Evolutionary conservation across 2,888 invertebrate species (phyloP).

Genomic region (Mylabris sibirica): DNA sequence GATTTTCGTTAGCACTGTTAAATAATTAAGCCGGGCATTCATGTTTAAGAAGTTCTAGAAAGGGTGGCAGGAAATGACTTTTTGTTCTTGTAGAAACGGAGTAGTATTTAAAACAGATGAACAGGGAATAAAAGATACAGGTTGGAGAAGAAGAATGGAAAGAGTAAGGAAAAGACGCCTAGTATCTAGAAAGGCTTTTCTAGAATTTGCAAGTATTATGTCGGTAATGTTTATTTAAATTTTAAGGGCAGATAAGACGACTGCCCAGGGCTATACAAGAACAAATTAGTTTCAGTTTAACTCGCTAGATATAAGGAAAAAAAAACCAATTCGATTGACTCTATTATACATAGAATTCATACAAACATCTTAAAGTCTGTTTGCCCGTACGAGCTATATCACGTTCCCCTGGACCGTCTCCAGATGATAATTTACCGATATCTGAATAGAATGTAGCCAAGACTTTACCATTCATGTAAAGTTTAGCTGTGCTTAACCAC

Average conservation of each 20-base stretch:
- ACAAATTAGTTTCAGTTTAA: neutral
- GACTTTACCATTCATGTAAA: constrained; percentile 19
- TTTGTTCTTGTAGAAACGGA: neutral
- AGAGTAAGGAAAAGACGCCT: neutral
- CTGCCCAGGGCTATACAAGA: neutral
- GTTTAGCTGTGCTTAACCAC: constrained; percentile 21
- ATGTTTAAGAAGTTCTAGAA: neutral
- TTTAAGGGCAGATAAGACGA: constrained; percentile 13
- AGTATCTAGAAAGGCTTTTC: constrained; percentile 32
- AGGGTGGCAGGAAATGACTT: neutral
- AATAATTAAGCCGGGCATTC: neutral
- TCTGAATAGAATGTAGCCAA: neutral
- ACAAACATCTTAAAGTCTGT: neutral
- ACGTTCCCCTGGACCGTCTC: constrained; percentile 1
- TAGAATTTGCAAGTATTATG: constrained; percentile 42
- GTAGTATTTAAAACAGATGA: neutral
- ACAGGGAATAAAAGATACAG: neutral
- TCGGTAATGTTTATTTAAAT: constrained; percentile 34
- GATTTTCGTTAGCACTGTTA: neutral
- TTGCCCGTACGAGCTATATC: neutral
- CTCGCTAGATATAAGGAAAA: neutral
- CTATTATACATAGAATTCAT: neutral
- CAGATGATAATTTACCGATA: constrained; percentile 6
- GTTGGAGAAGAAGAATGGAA: neutral
- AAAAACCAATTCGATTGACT: neutral